Conservation (phyloP, 2,797 vertebrate species). For the Sebastes flavidus region DNA sequence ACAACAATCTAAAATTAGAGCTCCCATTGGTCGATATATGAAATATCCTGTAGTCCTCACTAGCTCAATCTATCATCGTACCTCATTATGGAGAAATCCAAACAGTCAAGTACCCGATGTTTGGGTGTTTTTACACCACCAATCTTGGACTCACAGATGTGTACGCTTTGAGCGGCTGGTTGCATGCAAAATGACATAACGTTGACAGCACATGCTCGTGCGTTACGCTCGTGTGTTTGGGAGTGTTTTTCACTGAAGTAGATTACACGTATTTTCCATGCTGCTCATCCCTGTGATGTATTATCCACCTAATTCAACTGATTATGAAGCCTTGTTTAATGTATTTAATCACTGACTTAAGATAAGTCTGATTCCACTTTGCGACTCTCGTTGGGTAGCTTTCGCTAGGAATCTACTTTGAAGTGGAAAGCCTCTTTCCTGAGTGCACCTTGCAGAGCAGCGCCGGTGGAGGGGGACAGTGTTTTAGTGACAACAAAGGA, state of each 20-base stretch:
- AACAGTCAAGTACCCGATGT: slow-evolving; percentile 63
- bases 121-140: slow-evolving; percentile 63
- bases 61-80: slow-evolving; percentile 57
- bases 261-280: slow-evolving; percentile 75
- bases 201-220: slow-evolving; percentile 64
- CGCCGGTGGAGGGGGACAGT: slow-evolving; percentile 9
- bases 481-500: slow-evolving; percentile 64
- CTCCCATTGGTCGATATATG: slow-evolving; percentile 48
- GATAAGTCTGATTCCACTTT: slow-evolving; percentile 58
- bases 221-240: slow-evolving; percentile 34
- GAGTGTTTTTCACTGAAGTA: slow-evolving; percentile 51
- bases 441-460: slow-evolving; percentile 40
- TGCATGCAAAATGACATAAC: slow-evolving; percentile 76
- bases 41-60: slow-evolving; percentile 34
- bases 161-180: slow-evolving; percentile 45
- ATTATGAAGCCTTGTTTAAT: slow-evolving; percentile 57
- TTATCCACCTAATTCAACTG: slow-evolving; percentile 62
- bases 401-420: slow-evolving; percentile 20
- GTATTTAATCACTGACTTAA: slow-evolving; percentile 62
- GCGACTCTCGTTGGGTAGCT: slow-evolving; percentile 9
- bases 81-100: slow-evolving; percentile 77
- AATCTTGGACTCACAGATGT: slow-evolving; percentile 66
- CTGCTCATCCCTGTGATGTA: slow-evolving; percentile 71
- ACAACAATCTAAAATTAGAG: slow-evolving; percentile 35
- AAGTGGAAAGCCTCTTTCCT: slow-evolving; percentile 41